Percentiles rank a stretch among this genome's conserved stretches.
These are phyloP conservation scores for Notodromas monacha DNA, from an alignment of 2,888 invertebrate genomes.

Conservation along the genomic window DNA sequence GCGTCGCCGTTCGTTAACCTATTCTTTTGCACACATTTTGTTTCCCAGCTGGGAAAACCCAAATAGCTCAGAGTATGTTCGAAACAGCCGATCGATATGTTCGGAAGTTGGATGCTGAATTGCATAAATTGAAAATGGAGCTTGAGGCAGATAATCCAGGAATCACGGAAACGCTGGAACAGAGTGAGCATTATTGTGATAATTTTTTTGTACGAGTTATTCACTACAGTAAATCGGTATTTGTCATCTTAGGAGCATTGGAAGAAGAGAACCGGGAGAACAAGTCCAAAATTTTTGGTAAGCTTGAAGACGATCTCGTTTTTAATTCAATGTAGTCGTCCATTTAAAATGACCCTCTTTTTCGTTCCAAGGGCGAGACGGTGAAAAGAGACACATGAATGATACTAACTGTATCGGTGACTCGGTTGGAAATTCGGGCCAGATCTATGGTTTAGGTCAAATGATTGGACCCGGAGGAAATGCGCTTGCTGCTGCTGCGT, in stretches of 20 bases:
- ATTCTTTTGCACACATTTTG: slow-evolving; percentile 15
- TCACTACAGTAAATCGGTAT: neutral
- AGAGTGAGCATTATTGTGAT: slow-evolving; percentile 15
- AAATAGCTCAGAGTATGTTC: slow-evolving; percentile 69
- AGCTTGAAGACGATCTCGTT: too few species aligned
- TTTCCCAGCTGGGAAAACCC: too few species aligned
- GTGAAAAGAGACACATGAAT: too few species aligned
- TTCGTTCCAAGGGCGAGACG: too few species aligned
- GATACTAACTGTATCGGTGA: too few species aligned
- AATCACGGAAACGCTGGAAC: slow-evolving; percentile 75
- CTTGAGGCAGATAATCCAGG: slow-evolving; percentile 94
- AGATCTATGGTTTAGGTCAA: slow-evolving; percentile 33
- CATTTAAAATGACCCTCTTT: too few species aligned
- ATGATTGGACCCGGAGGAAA: slow-evolving; percentile 52
- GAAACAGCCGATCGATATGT: slow-evolving; percentile 76
- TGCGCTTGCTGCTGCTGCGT: slow-evolving; percentile 71
- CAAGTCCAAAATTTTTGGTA: too few species aligned
- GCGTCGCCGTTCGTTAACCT: too few species aligned
- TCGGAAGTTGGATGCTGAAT: slow-evolving; percentile 50
- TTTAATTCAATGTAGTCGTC: too few species aligned
- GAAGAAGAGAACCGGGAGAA: neutral
- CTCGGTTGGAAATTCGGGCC: too few species aligned
- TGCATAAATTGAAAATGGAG: slow-evolving; percentile 93
- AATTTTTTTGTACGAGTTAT: slow-evolving; percentile 1
- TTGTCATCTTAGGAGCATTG: neutral